A percentile compares a stretch with the other conserved stretches of the same genome.
phyloP scores from a whole-genome alignment of 2,113 vertebrate species.

The Eptatretus burgeri region DNA sequence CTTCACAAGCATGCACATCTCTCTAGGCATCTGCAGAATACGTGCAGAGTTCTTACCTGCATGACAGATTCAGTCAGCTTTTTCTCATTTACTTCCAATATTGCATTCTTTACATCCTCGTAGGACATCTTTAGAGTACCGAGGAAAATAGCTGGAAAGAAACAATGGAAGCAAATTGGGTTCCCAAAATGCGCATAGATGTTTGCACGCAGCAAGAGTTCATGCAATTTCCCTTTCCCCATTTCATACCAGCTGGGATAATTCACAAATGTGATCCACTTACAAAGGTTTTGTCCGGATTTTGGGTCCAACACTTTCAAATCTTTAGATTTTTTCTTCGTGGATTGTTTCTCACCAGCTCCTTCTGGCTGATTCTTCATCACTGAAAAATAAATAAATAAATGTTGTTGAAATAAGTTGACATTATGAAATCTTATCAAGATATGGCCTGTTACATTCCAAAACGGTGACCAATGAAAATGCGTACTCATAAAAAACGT shows the following conservation, averaged over 20 bases:
- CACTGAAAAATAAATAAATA: no score
- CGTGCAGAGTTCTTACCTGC: not conserved
- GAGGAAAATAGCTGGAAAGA: not conserved
- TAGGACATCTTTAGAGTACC: not conserved
- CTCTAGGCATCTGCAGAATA: no score
- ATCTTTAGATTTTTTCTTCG: constrained; percentile 5
- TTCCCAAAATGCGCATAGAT: no score
- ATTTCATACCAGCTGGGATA: not conserved
- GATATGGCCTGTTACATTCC: no score
- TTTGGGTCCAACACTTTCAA: not conserved
- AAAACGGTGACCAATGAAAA: no score
- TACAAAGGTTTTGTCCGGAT: constrained; percentile 6
- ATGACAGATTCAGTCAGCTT: not conserved
- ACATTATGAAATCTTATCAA: no score
- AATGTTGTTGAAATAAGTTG: no score
- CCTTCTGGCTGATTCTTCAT: no score
- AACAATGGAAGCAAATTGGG: not conserved
- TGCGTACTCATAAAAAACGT: no score
- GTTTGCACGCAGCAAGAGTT: not conserved
- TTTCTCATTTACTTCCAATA: constrained; percentile 7
- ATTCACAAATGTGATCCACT: not conserved
- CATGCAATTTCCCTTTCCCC: not conserved
- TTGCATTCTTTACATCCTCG: not conserved
- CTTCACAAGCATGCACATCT: no score
- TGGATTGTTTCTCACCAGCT: not conserved